Evolutionary conservation across 2,888 invertebrate species (phyloP).

Genomic region (Aphodius granarius): DNA sequence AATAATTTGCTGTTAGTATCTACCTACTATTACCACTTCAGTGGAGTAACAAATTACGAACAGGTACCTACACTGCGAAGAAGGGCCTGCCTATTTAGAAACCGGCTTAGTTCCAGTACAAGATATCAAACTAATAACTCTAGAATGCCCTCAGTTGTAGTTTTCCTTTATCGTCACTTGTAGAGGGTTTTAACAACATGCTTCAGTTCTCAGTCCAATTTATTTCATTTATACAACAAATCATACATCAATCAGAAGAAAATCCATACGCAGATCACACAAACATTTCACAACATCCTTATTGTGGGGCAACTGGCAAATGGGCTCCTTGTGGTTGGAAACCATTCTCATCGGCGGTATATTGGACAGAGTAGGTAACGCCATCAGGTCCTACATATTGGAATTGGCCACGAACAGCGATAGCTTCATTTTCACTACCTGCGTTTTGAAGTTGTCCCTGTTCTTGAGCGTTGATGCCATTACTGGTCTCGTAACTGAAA

Average conservation of each 20-base stretch:
- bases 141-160: no score
- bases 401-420: conserved; percentile 63
- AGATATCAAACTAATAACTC: no score
- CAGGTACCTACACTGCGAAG: no score
- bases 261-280: background rate
- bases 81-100: no score
- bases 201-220: background rate
- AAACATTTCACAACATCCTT: conserved; percentile 6
- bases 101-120: no score
- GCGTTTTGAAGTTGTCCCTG: conserved; percentile 63
- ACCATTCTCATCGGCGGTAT: conserved; percentile 64
- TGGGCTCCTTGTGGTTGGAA: conserved; percentile 59
- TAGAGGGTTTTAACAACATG: no score
- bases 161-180: no score
- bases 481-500: conserved; percentile 65
- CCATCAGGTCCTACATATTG: conserved; percentile 65
- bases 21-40: no score
- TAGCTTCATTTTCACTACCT: conserved; percentile 64
- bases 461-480: conserved; percentile 64
- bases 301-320: conserved; percentile 47
- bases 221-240: background rate
- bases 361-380: conserved; percentile 63
- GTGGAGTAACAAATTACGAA: no score
- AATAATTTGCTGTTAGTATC: no score
- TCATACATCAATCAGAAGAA: background rate